phyloP scores from a whole-genome alignment of 2,888 invertebrate genomes.

The Saturnia pavonia region DNA sequence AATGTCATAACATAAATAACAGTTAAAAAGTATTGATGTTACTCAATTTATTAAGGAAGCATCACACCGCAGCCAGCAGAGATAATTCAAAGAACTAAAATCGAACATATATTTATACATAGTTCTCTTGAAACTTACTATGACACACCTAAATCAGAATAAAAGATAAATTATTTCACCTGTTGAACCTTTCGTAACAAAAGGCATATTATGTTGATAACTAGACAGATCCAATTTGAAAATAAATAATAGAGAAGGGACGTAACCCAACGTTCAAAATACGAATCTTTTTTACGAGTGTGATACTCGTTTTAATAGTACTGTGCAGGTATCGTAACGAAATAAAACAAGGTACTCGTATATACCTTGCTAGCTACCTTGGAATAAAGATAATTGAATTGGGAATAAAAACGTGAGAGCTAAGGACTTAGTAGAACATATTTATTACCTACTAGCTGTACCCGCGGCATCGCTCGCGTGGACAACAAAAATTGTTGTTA shows the following conservation, averaged over 20 bases:
- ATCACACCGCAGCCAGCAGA: too few relatives aligned
- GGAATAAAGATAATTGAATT: slow-evolving; percentile 57
- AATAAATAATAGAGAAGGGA: slow-evolving; percentile 9
- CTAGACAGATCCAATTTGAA: slow-evolving; percentile 14
- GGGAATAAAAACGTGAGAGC: slow-evolving; percentile 40
- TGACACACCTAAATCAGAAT: neutral
- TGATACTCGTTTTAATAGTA: slow-evolving; percentile 43
- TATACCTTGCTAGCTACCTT: slow-evolving; percentile 37
- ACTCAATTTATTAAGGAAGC: too few relatives aligned
- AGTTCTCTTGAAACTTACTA: too few relatives aligned
- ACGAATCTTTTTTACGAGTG: slow-evolving; percentile 58
- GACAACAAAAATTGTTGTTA: too few relatives aligned
- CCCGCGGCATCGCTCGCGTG: too few relatives aligned
- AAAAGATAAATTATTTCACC: neutral
- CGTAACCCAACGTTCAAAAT: slow-evolving; percentile 39
- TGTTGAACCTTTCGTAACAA: neutral
- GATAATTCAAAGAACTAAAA: too few relatives aligned
- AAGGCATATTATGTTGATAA: slow-evolving; percentile 7
- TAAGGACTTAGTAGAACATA: neutral
- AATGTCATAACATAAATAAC: too few relatives aligned
- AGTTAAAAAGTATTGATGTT: too few relatives aligned
- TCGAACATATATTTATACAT: too few relatives aligned
- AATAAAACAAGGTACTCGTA: slow-evolving; percentile 48
- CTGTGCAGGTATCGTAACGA: slow-evolving; percentile 55
- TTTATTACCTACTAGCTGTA: neutral